A percentile compares a stretch with the other conserved stretches of the same genome.
Evolutionary conservation across 2,113 vertebrate genomes (phyloP).

Genomic region (Sphaerodactylus townsendi): DNA sequence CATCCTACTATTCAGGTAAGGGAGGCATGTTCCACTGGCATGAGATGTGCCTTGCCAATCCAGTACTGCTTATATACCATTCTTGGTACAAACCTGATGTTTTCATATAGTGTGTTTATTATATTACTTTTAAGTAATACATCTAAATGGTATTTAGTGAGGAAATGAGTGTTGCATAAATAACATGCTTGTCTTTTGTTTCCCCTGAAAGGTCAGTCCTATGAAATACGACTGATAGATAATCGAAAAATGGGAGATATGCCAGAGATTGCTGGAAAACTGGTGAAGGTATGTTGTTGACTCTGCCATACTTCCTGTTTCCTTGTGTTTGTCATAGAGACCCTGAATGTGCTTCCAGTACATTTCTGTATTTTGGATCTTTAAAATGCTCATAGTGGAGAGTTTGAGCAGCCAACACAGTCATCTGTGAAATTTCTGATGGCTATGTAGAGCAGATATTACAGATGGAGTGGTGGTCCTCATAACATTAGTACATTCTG

Average conservation of each 20-base stretch:
- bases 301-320: not conserved
- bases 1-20: too few species aligned
- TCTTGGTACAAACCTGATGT: not conserved
- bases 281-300: slow-evolving; percentile 85
- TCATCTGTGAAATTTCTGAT: not conserved
- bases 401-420: not conserved
- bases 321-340: not conserved
- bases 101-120: not conserved
- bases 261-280: slow-evolving; percentile 88
- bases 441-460: not conserved
- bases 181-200: not conserved
- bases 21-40: too few species aligned
- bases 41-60: too few species aligned
- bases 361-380: not conserved
- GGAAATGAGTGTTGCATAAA: not conserved
- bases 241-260: slow-evolving; percentile 89
- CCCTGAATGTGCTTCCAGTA: not conserved
- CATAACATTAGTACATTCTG: too few species aligned
- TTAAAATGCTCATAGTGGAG: not conserved
- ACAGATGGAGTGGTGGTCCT: not conserved
- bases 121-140: not conserved
- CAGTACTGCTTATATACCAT: too few species aligned
- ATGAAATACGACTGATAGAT: slow-evolving; percentile 93
- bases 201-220: slow-evolving; percentile 87
- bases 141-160: not conserved